phyloP scores from a whole-genome alignment of 37 sponge, comb jelly and placozoan species.

The Geodia barretti region DNA sequence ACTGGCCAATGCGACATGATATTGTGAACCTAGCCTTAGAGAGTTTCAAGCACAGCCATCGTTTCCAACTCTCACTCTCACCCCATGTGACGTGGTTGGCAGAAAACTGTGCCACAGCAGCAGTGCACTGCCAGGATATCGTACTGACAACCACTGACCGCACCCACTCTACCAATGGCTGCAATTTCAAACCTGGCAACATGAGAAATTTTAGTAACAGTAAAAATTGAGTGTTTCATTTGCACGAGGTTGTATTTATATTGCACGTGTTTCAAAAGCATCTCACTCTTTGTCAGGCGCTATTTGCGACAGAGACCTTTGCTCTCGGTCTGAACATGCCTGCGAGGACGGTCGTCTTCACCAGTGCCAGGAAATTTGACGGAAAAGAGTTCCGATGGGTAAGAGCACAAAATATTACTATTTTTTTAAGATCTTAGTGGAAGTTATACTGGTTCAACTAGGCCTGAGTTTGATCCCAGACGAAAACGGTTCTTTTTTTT shows the following conservation, averaged over 20 bases:
- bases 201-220: no score
- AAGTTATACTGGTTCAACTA: neutral
- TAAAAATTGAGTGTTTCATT: no score
- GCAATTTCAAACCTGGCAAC: neutral
- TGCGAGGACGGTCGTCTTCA: slow-evolving; percentile 98
- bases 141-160: neutral
- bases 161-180: neutral
- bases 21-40: no score
- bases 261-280: neutral
- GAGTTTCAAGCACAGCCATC: neutral
- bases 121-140: neutral
- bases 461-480: neutral
- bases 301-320: slow-evolving; percentile 99
- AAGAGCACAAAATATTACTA: neutral
- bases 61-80: neutral
- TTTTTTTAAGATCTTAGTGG: neutral
- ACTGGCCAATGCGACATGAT: no score
- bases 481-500: neutral
- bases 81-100: neutral
- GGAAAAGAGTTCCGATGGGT: slow-evolving; percentile 95
- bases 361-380: slow-evolving; percentile 93
- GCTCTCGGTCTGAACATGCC: slow-evolving; percentile 99
- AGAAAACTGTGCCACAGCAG: neutral
- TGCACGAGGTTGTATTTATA: neutral
- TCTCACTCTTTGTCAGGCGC: slow-evolving; percentile 59